Percentiles rank a stretch among this genome's conserved stretches.
Evolutionary conservation across 2,797 vertebrate species (phyloP).

Genomic region (Lithobates sylvaticus): DNA sequence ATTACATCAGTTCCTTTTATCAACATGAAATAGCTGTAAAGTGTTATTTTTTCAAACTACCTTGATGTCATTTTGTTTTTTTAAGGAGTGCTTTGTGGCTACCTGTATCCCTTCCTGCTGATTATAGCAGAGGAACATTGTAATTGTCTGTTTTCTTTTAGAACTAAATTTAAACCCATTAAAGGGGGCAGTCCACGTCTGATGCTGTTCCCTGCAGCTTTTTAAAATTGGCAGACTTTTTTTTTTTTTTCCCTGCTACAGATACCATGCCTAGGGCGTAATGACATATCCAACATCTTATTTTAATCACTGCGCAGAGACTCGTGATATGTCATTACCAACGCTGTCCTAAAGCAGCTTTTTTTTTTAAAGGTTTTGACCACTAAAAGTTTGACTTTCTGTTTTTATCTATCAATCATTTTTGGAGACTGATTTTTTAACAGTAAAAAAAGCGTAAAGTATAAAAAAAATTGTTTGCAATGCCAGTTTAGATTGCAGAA

Average conservation of each 20-base stretch:
- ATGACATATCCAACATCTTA: slow-evolving; percentile 51
- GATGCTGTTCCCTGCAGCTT: neutral
- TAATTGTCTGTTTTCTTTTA: slow-evolving; percentile 64
- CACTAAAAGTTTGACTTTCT: neutral
- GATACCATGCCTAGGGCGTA: slow-evolving; percentile 48
- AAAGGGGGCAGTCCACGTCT: slow-evolving; percentile 23
- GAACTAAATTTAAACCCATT: slow-evolving; percentile 64
- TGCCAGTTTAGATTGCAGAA: too few species aligned
- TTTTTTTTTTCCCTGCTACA: neutral
- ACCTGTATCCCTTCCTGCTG: slow-evolving; percentile 62
- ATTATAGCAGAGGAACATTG: slow-evolving; percentile 62
- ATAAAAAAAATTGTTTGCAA: too few species aligned
- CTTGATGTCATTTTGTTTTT: slow-evolving; percentile 36
- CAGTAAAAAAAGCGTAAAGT: neutral
- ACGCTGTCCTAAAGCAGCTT: slow-evolving; percentile 23
- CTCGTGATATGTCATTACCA: slow-evolving; percentile 54
- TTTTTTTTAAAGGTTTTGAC: slow-evolving; percentile 43
- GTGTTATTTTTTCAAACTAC: neutral
- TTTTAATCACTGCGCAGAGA: slow-evolving; percentile 3
- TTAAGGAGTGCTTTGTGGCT: slow-evolving; percentile 66
- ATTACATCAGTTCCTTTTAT: neutral
- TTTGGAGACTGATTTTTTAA: neutral
- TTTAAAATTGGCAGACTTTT: slow-evolving; percentile 46
- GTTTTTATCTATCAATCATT: neutral
- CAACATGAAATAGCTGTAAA: neutral